A percentile compares a stretch with the other conserved stretches of the same genome.
These are phyloP conservation scores for Uromys caudimaculatus DNA, from an alignment of 2,797 vertebrate genomes.

Conservation along the genomic window DNA sequence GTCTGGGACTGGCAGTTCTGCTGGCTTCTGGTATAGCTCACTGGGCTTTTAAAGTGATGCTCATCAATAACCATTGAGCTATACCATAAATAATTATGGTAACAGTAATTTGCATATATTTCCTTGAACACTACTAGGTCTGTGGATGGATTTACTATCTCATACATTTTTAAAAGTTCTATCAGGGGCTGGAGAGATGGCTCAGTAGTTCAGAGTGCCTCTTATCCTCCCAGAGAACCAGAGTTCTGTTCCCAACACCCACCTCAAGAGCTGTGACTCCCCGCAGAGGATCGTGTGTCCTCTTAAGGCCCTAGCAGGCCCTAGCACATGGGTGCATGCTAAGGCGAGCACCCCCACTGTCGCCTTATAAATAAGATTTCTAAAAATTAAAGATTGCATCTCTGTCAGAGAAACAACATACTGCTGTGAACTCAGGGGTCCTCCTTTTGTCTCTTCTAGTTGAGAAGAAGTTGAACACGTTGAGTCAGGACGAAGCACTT, in stretches of 20 bases:
- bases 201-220: background rate
- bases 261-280: background rate
- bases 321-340: background rate
- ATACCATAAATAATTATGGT: background rate
- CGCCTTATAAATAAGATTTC: background rate
- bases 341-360: background rate
- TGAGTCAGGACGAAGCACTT: background rate
- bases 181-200: background rate
- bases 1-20: background rate
- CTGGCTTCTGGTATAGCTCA: background rate
- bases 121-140: background rate
- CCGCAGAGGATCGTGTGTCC: background rate
- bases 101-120: slow-evolving; percentile 1
- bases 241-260: background rate
- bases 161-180: background rate
- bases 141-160: background rate
- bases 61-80: background rate
- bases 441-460: slow-evolving; percentile 79
- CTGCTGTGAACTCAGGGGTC: background rate
- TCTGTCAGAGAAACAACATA: background rate
- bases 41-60: slow-evolving; percentile 30
- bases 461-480: slow-evolving; percentile 58
- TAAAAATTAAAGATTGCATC: background rate
- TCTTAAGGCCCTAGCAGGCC: too few species aligned
- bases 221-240: background rate